phyloP scores from a whole-genome alignment of 2,797 vertebrate genomes.

The Notamacropus eugenii region DNA sequence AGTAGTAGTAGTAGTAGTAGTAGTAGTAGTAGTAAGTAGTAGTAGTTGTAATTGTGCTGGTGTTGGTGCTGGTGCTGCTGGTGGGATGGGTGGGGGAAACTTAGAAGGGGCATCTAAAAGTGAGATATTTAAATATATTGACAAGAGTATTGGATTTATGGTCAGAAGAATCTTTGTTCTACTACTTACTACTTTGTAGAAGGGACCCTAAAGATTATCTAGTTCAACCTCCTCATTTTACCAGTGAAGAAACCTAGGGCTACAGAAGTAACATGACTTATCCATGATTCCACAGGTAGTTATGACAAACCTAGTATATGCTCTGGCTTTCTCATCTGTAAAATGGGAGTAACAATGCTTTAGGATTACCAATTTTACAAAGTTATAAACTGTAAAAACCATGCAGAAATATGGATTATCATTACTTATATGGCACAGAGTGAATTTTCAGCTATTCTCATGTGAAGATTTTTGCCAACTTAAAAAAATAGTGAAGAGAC shows the following conservation, averaged over 20 bases:
- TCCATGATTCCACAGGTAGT: neutral
- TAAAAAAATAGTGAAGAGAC: neutral
- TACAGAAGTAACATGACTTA: neutral
- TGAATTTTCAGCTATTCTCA: neutral
- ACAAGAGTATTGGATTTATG: neutral
- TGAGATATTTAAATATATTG: neutral
- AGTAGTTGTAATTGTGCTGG: neutral
- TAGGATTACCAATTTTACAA: neutral
- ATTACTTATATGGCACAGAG: neutral
- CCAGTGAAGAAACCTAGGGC: neutral
- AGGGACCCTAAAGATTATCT: neutral
- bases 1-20: conserved; percentile 7
- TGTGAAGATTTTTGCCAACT: neutral
- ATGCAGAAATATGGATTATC: neutral
- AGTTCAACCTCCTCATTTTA: neutral
- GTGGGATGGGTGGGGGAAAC: neutral
- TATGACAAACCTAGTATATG: neutral
- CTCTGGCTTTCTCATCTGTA: neutral
- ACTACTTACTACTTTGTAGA: neutral
- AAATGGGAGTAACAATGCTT: neutral
- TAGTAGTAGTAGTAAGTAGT: neutral
- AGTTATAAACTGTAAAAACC: neutral
- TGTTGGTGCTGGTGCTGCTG: no score
- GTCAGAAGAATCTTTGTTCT: neutral
- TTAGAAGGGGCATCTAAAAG: neutral